A percentile compares a stretch with the other conserved stretches of the same genome.
Conservation (phyloP, 1,140 invertebrate species). For the Papilio glaucus region DNA sequence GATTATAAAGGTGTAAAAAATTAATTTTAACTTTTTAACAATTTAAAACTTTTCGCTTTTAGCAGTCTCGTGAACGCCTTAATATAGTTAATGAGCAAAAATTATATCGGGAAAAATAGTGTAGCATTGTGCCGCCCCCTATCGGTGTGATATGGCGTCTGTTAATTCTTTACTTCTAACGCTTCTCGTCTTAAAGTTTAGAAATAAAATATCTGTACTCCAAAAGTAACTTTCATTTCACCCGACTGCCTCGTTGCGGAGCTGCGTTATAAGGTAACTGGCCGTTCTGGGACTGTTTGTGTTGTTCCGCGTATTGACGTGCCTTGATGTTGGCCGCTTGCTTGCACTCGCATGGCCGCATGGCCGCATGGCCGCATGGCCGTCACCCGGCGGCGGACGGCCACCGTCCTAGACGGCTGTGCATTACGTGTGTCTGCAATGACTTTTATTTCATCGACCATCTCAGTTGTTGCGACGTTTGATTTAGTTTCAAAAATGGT, state of each 20-base stretch:
- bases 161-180: slow-evolving; percentile 60
- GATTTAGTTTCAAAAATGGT: neutral
- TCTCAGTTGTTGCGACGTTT: neutral
- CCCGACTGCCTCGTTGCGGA: slow-evolving; percentile 71
- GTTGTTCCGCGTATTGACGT: slow-evolving; percentile 61
- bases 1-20: slow-evolving; percentile 35
- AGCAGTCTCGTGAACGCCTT: slow-evolving; percentile 22
- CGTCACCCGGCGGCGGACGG: slow-evolving; percentile 30
- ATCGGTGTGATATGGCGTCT: slow-evolving; percentile 63
- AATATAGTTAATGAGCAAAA: slow-evolving; percentile 39
- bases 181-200: slow-evolving; percentile 77
- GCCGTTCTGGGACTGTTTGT: slow-evolving; percentile 56
- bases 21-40: slow-evolving; percentile 9
- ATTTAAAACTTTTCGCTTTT: slow-evolving; percentile 10
- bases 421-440: neutral
- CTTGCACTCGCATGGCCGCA: slow-evolving; percentile 43
- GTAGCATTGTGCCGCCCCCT: no score
- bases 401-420: slow-evolving; percentile 7
- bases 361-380: slow-evolving; percentile 57
- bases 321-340: slow-evolving; percentile 59
- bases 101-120: slow-evolving; percentile 55
- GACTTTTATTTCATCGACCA: slow-evolving; percentile 27
- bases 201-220: slow-evolving; percentile 83
- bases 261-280: slow-evolving; percentile 77
- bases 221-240: slow-evolving; percentile 82